These are phyloP conservation scores for Papilio helenus DNA, from an alignment of 1,140 invertebrate species.

Conservation along the genomic window DNA sequence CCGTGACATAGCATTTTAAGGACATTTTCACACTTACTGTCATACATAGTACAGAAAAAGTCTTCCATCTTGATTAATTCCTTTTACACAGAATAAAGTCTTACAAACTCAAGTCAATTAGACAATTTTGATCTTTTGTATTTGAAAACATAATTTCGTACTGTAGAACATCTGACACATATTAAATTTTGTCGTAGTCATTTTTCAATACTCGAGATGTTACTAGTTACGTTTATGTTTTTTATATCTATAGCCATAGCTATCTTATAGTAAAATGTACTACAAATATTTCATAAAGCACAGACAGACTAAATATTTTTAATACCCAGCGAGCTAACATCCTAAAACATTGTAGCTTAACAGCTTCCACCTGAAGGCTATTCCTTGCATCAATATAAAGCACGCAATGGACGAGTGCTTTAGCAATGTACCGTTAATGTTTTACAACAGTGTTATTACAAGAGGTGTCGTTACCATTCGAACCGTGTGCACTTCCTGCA, in stretches of 20 bases:
- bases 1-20: constrained; percentile 11
- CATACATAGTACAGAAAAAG: background rate
- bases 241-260: background rate
- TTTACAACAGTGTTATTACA: constrained; percentile 37
- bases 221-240: too few relatives aligned
- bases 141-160: too few relatives aligned
- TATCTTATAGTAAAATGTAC: constrained; percentile 27
- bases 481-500: constrained; percentile 39
- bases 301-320: constrained; percentile 10
- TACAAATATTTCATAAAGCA: background rate
- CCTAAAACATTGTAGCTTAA: constrained; percentile 34
- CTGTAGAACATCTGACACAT: too few relatives aligned
- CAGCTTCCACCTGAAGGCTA: constrained; percentile 7
- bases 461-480: constrained; percentile 43
- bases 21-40: background rate
- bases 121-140: background rate
- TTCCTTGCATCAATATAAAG: constrained; percentile 13
- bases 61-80: background rate
- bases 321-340: constrained; percentile 34
- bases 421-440: constrained; percentile 40
- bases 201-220: too few relatives aligned
- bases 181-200: too few relatives aligned
- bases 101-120: background rate
- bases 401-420: constrained; percentile 24
- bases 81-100: background rate